phyloP scores from a whole-genome alignment of 2,888 invertebrate species.

The Epistrophella euchroma region DNA sequence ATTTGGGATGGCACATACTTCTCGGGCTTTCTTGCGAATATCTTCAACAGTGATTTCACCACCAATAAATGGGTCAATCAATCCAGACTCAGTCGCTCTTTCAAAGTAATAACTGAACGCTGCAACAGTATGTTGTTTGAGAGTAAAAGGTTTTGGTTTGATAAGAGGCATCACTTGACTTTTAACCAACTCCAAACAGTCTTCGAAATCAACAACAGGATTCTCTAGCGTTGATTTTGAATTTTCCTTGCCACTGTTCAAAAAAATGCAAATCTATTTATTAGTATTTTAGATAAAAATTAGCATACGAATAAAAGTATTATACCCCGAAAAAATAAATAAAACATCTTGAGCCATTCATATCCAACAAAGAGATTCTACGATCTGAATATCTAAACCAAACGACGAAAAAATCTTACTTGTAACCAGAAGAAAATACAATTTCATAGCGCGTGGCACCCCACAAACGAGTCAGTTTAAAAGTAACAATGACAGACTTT shows the following conservation, averaged over 20 bases:
- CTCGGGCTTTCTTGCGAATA: conserved; percentile 88
- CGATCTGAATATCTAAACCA: too few species aligned
- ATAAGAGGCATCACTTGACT: conserved; percentile 86
- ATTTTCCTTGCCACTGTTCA: conserved; percentile 83
- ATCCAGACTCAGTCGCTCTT: conserved; percentile 92
- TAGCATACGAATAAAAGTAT: neutral
- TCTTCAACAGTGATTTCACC: conserved; percentile 89
- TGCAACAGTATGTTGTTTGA: conserved; percentile 87
- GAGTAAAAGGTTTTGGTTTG: conserved; percentile 85
- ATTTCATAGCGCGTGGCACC: too few species aligned
- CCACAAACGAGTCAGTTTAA: too few species aligned
- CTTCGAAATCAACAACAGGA: conserved; percentile 87
- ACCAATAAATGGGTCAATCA: conserved; percentile 90
- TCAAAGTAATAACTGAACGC: conserved; percentile 98
- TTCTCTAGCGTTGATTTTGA: conserved; percentile 86
- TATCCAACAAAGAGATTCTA: too few species aligned
- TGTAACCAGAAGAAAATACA: too few species aligned
- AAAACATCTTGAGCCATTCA: too few species aligned
- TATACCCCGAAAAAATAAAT: too few species aligned
- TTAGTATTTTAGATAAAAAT: neutral
- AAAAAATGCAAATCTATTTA: neutral
- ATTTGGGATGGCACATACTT: conserved; percentile 89
- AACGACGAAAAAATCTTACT: too few species aligned
- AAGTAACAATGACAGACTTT: too few species aligned
- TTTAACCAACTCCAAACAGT: conserved; percentile 86